Evolutionary conservation across 1,140 invertebrate species (phyloP), one percentile per base, ranked within the genome.

Genomic region (Episyrphus balteatus): DNA sequence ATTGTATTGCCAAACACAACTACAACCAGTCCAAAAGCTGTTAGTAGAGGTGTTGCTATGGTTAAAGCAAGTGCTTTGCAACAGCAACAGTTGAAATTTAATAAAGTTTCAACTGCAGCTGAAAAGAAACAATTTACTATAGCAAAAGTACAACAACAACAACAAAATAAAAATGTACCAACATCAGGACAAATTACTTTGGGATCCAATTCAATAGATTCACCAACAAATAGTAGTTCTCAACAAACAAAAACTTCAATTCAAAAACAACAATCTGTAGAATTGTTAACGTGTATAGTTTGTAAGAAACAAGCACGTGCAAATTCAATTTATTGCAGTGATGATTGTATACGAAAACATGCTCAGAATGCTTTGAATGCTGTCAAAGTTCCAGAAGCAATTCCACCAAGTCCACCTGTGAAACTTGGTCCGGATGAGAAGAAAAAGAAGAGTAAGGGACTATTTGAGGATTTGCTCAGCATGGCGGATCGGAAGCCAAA

Each of bases 241-340:
- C 21, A 26, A 26, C 21, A 26, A 26, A 26, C 21, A 26, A 26
- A n/a, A 26, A 5, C 21, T 26, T 8, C 21, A 26, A 8, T 26
- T 3, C 21, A 26, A 8, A 26, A 26, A 26, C 21, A 26, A 26
- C 21, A 3, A 26, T 8, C 21, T 5, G 12, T 12, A 5, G 34
- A 36, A 36, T 5, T 36, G 14, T n/a, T 36, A n/a, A 43, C 12
- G 6, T 87, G 84, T 58, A 79, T 86, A 31, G 81, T 86, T 18
- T 87, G 84, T 57, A 84, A 84, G 58, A 84, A 83, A 58, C 66
- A 79, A 54, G 75, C 82, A 1, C 70, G 82, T 53, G 65, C 74
- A 51, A 80, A 77, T 55, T 78, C 83, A 44, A 82, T 92, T 69
- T 95, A 92, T 68, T 96, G 92, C 61, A 87, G 87, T 53, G 84